Evolutionary conservation across 2,113 vertebrate species (phyloP).

Genomic region (Sander lucioperca): DNA sequence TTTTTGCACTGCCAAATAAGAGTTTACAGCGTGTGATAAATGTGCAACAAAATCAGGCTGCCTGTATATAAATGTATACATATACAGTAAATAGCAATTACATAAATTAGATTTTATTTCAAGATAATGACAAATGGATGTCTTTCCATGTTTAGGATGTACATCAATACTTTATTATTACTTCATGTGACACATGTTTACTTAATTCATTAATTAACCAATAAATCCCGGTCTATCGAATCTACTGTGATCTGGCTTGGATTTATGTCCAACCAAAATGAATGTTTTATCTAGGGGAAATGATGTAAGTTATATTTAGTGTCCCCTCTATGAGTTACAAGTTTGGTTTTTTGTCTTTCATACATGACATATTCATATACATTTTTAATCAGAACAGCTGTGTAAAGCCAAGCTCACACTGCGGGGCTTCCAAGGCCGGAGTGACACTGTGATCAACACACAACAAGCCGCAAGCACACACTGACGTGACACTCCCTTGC

Average conservation of each 20-base stretch:
- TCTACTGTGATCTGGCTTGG: neutral
- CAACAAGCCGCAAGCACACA: neutral
- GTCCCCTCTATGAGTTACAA: neutral
- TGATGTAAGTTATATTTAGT: neutral
- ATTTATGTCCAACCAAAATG: neutral
- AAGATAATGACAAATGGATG: neutral
- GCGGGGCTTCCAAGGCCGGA: neutral
- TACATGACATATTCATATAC: neutral
- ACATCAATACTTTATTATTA: neutral
- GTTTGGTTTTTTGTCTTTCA: neutral
- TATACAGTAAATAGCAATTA: neutral
- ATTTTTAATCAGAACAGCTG: neutral
- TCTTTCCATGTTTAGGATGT: neutral
- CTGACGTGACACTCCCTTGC: neutral
- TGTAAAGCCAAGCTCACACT: neutral
- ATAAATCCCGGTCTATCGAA: neutral
- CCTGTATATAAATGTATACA: neutral
- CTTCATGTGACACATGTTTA: neutral
- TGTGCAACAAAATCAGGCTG: neutral
- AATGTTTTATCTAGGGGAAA: neutral
- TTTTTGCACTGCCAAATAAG: conserved; percentile 23
- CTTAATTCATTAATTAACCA: neutral
- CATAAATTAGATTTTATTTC: neutral
- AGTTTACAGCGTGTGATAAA: neutral
- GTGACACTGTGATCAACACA: neutral